These are phyloP conservation scores for Allacma fusca DNA, from an alignment of 2,888 invertebrate species.

Conservation along the genomic window DNA sequence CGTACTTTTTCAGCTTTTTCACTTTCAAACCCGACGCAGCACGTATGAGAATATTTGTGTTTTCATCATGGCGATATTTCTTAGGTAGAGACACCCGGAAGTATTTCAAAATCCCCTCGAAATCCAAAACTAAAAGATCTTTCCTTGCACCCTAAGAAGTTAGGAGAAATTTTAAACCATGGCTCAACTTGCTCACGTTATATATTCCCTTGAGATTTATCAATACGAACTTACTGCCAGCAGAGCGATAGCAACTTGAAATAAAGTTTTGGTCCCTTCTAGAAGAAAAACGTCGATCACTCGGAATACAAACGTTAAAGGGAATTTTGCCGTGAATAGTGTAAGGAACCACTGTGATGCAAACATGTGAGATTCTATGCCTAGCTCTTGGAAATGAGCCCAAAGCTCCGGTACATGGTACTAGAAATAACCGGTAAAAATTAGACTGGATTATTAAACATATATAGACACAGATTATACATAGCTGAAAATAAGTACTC, in stretches of 20 bases:
- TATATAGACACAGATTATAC: background rate
- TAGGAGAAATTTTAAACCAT: background rate
- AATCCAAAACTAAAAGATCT: conserved; percentile 90
- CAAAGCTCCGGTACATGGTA: conserved; percentile 84
- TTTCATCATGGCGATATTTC: conserved; percentile 90
- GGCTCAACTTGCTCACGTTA: too few species aligned
- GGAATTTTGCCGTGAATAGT: conserved; percentile 98
- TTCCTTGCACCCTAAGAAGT: conserved; percentile 76
- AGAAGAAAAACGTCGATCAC: conserved; percentile 95
- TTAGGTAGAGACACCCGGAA: conserved; percentile 97
- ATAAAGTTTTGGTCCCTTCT: conserved; percentile 93
- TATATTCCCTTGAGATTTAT: too few species aligned
- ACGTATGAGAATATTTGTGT: conserved; percentile 87
- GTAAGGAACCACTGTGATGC: conserved; percentile 99
- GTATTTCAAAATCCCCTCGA: conserved; percentile 97
- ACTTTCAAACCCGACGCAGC: conserved; percentile 90
- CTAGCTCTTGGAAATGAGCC: conserved; percentile 82
- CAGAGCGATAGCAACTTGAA: conserved; percentile 94
- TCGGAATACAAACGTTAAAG: conserved; percentile 94
- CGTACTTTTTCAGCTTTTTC: conserved; percentile 92
- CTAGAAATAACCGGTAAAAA: conserved; percentile 61
- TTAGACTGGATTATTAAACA: background rate
- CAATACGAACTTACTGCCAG: conserved; percentile 74
- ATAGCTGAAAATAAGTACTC: conserved; percentile 42
- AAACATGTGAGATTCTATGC: conserved; percentile 90